Evolutionary conservation across 2,888 invertebrate genomes (phyloP), one percentile per base, ranked within the genome.

Genomic region (Dolomedes plantarius): DNA sequence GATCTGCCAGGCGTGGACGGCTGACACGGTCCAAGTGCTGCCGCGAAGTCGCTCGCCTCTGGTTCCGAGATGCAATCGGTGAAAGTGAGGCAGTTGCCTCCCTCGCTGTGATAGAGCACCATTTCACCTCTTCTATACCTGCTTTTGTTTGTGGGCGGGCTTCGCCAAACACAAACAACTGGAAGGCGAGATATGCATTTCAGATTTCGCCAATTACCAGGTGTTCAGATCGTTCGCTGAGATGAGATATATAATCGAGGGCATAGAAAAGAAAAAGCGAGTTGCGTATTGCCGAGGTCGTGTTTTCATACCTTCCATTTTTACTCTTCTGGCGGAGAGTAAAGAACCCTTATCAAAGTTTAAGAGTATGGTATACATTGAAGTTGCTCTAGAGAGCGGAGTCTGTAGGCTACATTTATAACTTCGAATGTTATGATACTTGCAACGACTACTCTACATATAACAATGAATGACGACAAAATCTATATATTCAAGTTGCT

Each of bases 1-100:
- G 78, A 78, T 69, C 62, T 62, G n/a, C n/a, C 78, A 69, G 36
- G 69, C 78, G 65, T 50, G 39, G 62, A 62, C 50, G 28, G 69
- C 16, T 23, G 56, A 56, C 28, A 78, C 31, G 69, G 78, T 71
- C 39, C 69, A 62, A 2, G 62, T 28, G n/a, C 28, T 68, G 11
- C 56, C 50, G 50, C 19, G 50, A 46, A 77, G 68, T 23, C n/a
- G 5, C 31, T 28, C 64, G 50, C 27, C 36, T 67, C n/a, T 23
- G 41, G 23, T 19, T 23, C 31, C 7, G 1, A 68, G 50, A 68
- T 68, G 76, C 7, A 77, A 68, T 68, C 50, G 50, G 68, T 50
- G 68, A 76, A 76, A 68, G 76, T 50, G 68, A 67, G 31, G 31
- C 31, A 6, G 3, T 56, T 56, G 11, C 19, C 56, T 11, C 46